Conservation (phyloP, 2,888 invertebrate species). For the Dastarcus helophoroides region DNA sequence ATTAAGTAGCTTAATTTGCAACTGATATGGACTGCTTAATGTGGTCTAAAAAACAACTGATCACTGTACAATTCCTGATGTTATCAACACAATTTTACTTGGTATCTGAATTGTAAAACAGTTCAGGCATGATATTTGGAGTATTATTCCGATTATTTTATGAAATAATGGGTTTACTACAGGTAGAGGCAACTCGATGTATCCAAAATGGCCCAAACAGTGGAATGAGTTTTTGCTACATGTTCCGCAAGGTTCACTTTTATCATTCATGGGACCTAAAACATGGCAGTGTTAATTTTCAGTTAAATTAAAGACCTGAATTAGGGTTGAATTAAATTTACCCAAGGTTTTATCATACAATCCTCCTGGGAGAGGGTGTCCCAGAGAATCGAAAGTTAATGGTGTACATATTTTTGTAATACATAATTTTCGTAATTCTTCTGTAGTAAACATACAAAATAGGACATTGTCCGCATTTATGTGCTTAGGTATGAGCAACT, state of each 20-base stretch:
- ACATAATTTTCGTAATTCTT: conserved; percentile 69
- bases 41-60: conserved; percentile 27
- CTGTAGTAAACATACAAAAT: conserved; percentile 63
- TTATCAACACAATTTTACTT: conserved; percentile 34
- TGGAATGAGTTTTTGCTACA: conserved; percentile 54
- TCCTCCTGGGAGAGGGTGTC: conserved; percentile 75
- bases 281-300: conserved; percentile 1
- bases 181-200: conserved; percentile 79
- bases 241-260: conserved; percentile 64
- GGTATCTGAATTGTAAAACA: conserved; percentile 61
- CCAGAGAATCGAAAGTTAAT: conserved; percentile 67
- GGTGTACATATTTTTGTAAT: conserved; percentile 71
- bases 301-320: too few relatives aligned
- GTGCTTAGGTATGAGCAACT: conserved; percentile 14
- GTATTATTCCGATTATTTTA: conserved; percentile 54
- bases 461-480: conserved; percentile 29
- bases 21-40: conserved; percentile 40
- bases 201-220: conserved; percentile 92
- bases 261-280: conserved; percentile 47
- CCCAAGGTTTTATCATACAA: conserved; percentile 82
- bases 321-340: conserved; percentile 16
- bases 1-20: conserved; percentile 60
- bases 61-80: not conserved
- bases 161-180: conserved; percentile 87
- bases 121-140: conserved; percentile 57